These are phyloP conservation scores for Sympetrum striolatum DNA, from an alignment of 2,888 invertebrate genomes.

Conservation along the genomic window DNA sequence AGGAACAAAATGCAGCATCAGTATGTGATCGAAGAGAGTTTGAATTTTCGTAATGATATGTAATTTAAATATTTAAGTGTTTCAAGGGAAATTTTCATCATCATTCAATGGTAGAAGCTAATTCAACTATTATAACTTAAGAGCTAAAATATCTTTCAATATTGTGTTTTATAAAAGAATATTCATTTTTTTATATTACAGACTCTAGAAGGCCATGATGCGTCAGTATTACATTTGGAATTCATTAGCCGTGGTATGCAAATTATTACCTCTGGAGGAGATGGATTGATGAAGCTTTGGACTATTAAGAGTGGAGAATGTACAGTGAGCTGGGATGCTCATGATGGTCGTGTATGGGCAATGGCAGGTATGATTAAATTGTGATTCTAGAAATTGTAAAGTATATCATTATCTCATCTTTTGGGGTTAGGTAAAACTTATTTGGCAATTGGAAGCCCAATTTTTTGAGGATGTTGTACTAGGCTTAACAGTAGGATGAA, in stretches of 20 bases:
- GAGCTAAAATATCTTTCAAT: not conserved
- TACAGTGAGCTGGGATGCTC: slow-evolving; percentile 83
- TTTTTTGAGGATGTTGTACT: too few species aligned
- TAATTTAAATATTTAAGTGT: not conserved
- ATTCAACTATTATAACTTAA: too few species aligned
- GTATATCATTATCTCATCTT: too few species aligned
- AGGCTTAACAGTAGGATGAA: too few species aligned
- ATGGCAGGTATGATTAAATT: slow-evolving; percentile 62
- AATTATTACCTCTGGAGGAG: slow-evolving; percentile 83
- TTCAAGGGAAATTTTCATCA: not conserved
- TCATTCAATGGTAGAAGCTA: not conserved
- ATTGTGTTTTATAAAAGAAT: not conserved
- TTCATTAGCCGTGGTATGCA: slow-evolving; percentile 88
- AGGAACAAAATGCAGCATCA: too few species aligned
- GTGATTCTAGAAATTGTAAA: too few species aligned
- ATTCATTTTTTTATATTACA: slow-evolving; percentile 53
- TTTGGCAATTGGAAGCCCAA: too few species aligned
- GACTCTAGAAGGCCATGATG: slow-evolving; percentile 90
- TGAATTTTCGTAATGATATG: too few species aligned
- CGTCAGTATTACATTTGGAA: slow-evolving; percentile 81
- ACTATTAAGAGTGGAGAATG: slow-evolving; percentile 89
- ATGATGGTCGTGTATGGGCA: slow-evolving; percentile 89
- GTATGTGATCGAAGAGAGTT: too few species aligned
- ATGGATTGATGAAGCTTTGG: slow-evolving; percentile 95
- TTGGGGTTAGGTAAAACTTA: too few species aligned